A percentile compares a stretch with the other conserved stretches of the same genome.
Conservation (phyloP, 1,140 invertebrate species). For the Portunus trituberculatus region DNA sequence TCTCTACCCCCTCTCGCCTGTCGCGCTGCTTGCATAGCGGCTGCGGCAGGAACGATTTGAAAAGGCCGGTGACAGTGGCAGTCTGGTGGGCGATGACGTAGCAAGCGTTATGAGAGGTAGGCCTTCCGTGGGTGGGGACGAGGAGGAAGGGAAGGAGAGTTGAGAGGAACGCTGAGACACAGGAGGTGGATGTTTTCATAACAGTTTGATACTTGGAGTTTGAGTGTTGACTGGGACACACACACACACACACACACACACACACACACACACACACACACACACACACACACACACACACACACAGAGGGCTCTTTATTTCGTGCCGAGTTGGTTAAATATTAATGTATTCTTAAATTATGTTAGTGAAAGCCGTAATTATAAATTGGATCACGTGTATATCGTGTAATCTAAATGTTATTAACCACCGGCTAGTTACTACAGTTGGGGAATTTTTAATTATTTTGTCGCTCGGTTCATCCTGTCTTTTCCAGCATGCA, state of each 20-base stretch:
- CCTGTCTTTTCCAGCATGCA: too few species aligned
- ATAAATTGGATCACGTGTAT: slow-evolving; percentile 9
- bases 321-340: slow-evolving; percentile 12
- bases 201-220: neutral
- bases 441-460: slow-evolving; percentile 9
- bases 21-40: neutral
- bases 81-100: neutral
- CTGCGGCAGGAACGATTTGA: neutral
- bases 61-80: slow-evolving; percentile 7
- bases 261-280: neutral
- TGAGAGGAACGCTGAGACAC: neutral
- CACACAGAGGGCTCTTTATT: neutral
- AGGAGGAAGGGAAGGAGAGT: neutral
- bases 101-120: neutral
- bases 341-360: slow-evolving; percentile 25
- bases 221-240: neutral
- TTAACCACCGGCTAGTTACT: slow-evolving; percentile 10
- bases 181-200: neutral
- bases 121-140: neutral
- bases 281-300: neutral
- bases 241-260: slow-evolving; percentile 20
- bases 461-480: slow-evolving; percentile 2
- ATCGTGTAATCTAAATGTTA: slow-evolving; percentile 15
- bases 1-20: neutral
- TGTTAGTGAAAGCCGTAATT: slow-evolving; percentile 12